Evolutionary conservation across 2,113 vertebrate genomes (phyloP).

Genomic region (Actenoides lindsayi): DNA sequence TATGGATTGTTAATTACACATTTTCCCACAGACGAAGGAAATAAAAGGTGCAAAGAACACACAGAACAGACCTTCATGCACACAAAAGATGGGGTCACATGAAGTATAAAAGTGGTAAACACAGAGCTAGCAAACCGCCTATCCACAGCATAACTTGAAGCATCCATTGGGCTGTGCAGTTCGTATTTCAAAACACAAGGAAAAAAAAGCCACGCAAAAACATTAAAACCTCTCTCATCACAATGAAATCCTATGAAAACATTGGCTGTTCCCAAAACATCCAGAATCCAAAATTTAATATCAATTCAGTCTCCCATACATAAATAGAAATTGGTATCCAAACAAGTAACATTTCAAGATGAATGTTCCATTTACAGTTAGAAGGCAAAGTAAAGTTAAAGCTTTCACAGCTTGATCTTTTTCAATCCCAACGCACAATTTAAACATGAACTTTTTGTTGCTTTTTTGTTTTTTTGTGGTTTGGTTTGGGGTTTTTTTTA

Average conservation of each 20-base stretch:
- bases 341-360: neutral
- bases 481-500: neutral
- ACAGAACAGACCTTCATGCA: neutral
- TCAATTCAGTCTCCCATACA: neutral
- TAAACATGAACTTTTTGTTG: fast-evolving
- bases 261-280: neutral
- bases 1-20: neutral
- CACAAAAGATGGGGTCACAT: neutral
- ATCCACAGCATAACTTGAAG: neutral
- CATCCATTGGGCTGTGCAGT: neutral
- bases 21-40: neutral
- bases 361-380: neutral
- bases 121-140: neutral
- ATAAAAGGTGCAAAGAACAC: neutral
- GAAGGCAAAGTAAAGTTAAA: neutral
- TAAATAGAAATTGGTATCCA: neutral
- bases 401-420: neutral
- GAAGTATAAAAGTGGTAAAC: neutral
- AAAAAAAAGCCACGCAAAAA: neutral
- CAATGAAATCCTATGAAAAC: neutral
- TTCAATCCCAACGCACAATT: neutral
- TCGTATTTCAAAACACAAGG: neutral
- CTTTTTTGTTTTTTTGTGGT: neutral
- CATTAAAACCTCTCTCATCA: neutral
- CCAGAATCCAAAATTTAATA: neutral